Percentiles rank a stretch among this genome's conserved stretches.
Conservation (phyloP, 2,797 vertebrate genomes). For the Anabacerthia variegaticeps region DNA sequence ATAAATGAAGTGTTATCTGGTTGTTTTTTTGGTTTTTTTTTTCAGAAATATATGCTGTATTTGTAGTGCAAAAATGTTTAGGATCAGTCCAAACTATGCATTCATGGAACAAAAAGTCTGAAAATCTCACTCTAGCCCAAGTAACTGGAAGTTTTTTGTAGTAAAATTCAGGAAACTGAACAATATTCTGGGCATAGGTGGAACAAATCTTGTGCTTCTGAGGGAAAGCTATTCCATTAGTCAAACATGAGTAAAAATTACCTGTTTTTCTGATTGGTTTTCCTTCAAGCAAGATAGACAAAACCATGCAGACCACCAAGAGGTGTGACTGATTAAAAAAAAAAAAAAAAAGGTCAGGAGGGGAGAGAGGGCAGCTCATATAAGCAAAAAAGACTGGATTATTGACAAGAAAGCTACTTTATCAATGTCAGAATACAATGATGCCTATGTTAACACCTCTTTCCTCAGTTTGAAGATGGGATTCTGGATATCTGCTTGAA, state of each 20-base stretch:
- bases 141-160: background rate
- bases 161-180: background rate
- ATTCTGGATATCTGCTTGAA: constrained; percentile 88
- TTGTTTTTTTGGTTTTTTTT: background rate
- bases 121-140: background rate
- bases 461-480: constrained; percentile 83
- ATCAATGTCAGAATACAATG: background rate
- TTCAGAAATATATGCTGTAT: background rate
- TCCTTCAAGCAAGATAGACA: background rate
- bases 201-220: background rate
- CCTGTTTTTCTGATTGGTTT: background rate
- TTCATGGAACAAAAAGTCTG: background rate
- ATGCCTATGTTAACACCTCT: background rate
- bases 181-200: background rate
- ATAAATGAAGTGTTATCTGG: background rate
- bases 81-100: background rate
- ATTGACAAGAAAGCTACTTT: background rate
- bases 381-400: background rate
- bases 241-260: background rate
- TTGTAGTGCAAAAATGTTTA: background rate
- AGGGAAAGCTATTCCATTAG: background rate
- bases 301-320: background rate
- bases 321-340: background rate
- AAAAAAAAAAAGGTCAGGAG: too few relatives aligned
- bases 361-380: background rate